A percentile compares a stretch with the other conserved stretches of the same genome.
Evolutionary conservation across 2,797 vertebrate genomes (phyloP).

Genomic region (Calcarius lapponicus): DNA sequence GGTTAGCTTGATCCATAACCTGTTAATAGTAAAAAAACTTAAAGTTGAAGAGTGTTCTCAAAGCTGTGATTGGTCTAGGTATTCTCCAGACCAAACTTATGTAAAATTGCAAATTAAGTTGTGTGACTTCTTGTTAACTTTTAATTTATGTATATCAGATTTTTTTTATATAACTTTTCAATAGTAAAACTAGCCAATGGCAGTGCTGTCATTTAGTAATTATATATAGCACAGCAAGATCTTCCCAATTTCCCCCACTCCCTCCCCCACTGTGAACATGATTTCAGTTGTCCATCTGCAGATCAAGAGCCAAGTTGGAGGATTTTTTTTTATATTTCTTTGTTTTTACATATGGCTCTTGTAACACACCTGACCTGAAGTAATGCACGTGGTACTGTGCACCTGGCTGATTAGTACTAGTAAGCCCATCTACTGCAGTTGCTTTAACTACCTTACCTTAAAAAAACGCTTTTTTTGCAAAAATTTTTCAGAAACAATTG

Average conservation of each 20-base stretch:
- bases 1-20: neutral
- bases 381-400: neutral
- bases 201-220: neutral
- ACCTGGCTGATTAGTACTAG: neutral
- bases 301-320: neutral
- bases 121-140: neutral
- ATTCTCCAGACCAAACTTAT: conserved; percentile 6
- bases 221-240: neutral
- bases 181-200: neutral
- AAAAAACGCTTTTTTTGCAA: neutral
- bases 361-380: neutral
- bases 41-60: conserved; percentile 1
- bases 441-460: neutral
- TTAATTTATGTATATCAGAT: conserved; percentile 60
- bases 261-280: neutral
- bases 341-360: neutral
- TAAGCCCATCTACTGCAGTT: neutral
- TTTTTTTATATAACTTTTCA: conserved; percentile 4
- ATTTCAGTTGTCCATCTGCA: neutral
- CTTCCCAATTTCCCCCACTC: neutral
- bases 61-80: neutral
- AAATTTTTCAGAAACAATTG: neutral
- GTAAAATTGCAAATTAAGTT: neutral
- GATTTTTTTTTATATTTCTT: neutral
- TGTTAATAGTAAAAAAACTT: neutral